These are phyloP conservation scores for Nomia melanderi DNA, from an alignment of 1,140 invertebrate genomes.

Conservation along the genomic window DNA sequence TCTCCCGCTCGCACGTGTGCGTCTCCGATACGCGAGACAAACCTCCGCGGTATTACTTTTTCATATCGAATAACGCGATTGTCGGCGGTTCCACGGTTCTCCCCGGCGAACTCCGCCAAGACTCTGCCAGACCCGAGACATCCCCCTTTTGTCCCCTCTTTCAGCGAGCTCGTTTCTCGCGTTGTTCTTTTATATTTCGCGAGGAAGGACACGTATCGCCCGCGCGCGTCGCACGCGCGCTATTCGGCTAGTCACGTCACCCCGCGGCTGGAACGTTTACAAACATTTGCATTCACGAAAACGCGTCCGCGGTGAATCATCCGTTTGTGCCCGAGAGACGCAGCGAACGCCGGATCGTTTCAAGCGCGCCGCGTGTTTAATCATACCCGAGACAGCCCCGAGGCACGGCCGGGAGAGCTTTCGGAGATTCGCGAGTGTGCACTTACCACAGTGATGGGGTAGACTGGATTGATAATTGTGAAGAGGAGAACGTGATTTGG, in stretches of 20 bases:
- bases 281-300: slow-evolving; percentile 16
- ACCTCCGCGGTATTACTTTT: too few species aligned
- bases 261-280: not conserved
- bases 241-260: not conserved
- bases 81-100: not conserved
- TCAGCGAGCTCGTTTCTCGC: not conserved
- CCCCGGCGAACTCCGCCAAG: not conserved
- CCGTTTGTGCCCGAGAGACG: not conserved
- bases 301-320: slow-evolving; percentile 4
- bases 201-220: not conserved
- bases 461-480: slow-evolving; percentile 97
- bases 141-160: not conserved
- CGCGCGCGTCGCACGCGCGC: not conserved
- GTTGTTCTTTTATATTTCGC: not conserved
- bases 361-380: not conserved
- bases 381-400: not conserved
- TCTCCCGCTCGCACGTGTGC: too few species aligned
- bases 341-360: not conserved
- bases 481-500: slow-evolving; percentile 97
- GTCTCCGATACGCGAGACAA: too few species aligned
- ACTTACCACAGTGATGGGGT: slow-evolving; percentile 99
- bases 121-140: not conserved
- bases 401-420: not conserved
- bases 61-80: slow-evolving; percentile 5
- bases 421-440: not conserved